These are phyloP conservation scores for Enoplosus armatus DNA, from an alignment of 2,797 vertebrate species.

Conservation along the genomic window DNA sequence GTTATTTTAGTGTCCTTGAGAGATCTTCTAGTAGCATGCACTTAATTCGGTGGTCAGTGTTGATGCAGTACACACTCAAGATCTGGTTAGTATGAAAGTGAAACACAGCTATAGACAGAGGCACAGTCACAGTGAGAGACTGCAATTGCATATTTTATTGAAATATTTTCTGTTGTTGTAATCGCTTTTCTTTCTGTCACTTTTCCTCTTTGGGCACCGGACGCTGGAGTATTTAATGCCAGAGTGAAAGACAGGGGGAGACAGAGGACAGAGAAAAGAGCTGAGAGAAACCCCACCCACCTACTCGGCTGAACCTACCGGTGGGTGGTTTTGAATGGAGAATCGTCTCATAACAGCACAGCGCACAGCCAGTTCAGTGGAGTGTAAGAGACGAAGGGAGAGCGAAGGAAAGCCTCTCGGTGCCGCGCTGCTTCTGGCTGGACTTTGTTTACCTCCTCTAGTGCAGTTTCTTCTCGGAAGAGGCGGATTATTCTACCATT, in stretches of 20 bases:
- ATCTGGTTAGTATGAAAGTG: background rate
- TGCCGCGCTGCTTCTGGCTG: slow-evolving; percentile 16
- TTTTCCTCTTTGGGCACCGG: background rate
- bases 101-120: background rate
- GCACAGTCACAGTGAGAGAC: background rate
- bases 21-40: background rate
- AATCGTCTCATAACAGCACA: background rate
- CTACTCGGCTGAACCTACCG: too few relatives aligned
- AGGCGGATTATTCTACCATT: slow-evolving; percentile 37
- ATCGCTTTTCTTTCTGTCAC: background rate
- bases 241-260: slow-evolving; percentile 45
- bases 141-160: background rate
- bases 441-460: slow-evolving; percentile 42
- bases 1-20: background rate
- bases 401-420: slow-evolving; percentile 33
- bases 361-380: background rate
- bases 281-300: slow-evolving; percentile 14
- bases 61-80: background rate
- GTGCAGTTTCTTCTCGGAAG: slow-evolving; percentile 10
- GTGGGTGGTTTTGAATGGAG: slow-evolving; percentile 9
- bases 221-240: background rate
- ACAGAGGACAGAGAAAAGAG: background rate
- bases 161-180: background rate
- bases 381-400: background rate
- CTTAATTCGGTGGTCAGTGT: background rate